phyloP scores from a whole-genome alignment of 1,140 invertebrate genomes.

The Diorhabda carinulata region DNA sequence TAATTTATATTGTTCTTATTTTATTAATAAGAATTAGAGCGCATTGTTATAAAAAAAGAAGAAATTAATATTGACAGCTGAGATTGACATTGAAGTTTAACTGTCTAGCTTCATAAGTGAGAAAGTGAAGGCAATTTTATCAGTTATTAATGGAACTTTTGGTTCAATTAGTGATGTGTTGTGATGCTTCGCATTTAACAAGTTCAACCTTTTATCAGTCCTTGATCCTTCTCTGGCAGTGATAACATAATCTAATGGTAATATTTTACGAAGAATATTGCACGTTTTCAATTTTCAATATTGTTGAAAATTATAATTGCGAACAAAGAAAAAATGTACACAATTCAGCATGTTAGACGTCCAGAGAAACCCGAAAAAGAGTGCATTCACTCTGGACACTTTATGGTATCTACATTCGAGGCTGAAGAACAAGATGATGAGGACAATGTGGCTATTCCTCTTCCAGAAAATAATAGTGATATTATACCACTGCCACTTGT shows the following conservation, averaged over 20 bases:
- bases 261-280: constrained; percentile 29
- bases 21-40: too few relatives aligned
- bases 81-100: background rate
- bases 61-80: too few relatives aligned
- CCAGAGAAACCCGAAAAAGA: constrained; percentile 50
- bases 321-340: constrained; percentile 27
- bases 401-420: constrained; percentile 96
- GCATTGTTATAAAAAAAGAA: too few relatives aligned
- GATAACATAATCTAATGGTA: constrained; percentile 37
- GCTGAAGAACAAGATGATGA: constrained; percentile 87
- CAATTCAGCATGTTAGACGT: constrained; percentile 27
- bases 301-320: constrained; percentile 25
- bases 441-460: constrained; percentile 72
- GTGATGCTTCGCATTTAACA: constrained; percentile 33
- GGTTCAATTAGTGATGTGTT: constrained; percentile 31
- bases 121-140: constrained; percentile 1
- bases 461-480: constrained; percentile 60
- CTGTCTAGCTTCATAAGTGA: background rate
- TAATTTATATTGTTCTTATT: too few relatives aligned
- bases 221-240: constrained; percentile 45
- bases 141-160: constrained; percentile 42
- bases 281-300: constrained; percentile 16
- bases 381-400: constrained; percentile 94
- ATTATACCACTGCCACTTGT: constrained; percentile 29
- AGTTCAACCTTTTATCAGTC: constrained; percentile 47